These are phyloP conservation scores for Phoebastria nigripes DNA, from an alignment of 2,797 vertebrate species.

Conservation along the genomic window DNA sequence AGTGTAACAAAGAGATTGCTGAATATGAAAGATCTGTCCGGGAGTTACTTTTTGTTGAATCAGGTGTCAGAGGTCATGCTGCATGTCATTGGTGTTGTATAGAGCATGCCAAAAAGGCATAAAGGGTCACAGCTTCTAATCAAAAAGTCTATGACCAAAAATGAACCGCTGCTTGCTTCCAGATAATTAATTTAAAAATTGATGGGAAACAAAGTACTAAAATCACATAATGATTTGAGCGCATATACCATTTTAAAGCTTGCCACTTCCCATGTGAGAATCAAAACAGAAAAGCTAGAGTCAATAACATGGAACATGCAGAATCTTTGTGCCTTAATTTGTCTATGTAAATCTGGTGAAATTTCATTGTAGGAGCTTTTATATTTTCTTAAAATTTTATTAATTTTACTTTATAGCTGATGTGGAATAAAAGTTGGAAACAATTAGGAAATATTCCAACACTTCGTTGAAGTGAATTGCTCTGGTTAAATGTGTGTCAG, in stretches of 20 bases:
- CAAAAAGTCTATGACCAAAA: slow-evolving; percentile 90
- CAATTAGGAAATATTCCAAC: background rate
- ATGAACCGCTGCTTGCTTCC: slow-evolving; percentile 90
- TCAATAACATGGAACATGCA: background rate
- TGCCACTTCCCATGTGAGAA: background rate
- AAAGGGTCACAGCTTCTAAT: slow-evolving; percentile 87
- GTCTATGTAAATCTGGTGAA: background rate
- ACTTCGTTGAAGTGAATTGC: background rate
- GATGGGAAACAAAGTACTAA: slow-evolving; percentile 80
- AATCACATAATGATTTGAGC: slow-evolving; percentile 64
- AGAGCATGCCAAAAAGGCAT: slow-evolving; percentile 80
- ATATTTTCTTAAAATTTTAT: background rate
- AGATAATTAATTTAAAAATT: slow-evolving; percentile 95
- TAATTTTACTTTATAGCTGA: background rate
- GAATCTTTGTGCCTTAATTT: background rate
- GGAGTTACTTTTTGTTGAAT: slow-evolving; percentile 87
- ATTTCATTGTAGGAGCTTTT: background rate
- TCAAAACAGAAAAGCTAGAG: background rate
- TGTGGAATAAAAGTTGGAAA: background rate
- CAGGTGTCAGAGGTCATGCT: slow-evolving; percentile 89
- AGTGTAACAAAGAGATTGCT: slow-evolving; percentile 79
- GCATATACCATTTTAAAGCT: slow-evolving; percentile 43
- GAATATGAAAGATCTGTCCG: slow-evolving; percentile 74
- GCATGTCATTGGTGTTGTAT: slow-evolving; percentile 81
- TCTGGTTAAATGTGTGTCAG: background rate